A percentile compares a stretch with the other conserved stretches of the same genome.
Evolutionary conservation across 2,888 invertebrate species (phyloP).

Genomic region (Cataglyphis livida): DNA sequence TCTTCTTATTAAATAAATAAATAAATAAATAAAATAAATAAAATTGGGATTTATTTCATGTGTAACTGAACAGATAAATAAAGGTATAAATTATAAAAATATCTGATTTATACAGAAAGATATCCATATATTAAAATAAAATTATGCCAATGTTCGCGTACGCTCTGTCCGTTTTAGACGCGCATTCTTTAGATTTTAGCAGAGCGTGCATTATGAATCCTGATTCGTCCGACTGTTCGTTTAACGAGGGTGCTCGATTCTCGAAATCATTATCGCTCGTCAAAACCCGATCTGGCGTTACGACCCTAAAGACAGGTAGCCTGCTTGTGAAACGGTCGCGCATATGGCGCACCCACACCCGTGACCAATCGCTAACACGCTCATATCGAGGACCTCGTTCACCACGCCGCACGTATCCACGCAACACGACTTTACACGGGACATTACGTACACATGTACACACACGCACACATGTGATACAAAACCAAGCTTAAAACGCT

Average conservation of each 20-base stretch:
- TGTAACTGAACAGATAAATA: not conserved
- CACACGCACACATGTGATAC: not conserved
- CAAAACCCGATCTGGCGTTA: slow-evolving; percentile 55
- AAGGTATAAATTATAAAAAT: not conserved
- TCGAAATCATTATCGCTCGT: slow-evolving; percentile 39
- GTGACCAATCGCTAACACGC: slow-evolving; percentile 54
- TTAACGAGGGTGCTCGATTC: slow-evolving; percentile 46
- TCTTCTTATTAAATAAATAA: too few relatives aligned
- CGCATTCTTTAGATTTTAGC: not conserved
- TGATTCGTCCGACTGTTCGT: slow-evolving; percentile 18
- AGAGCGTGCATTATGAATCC: slow-evolving; percentile 21
- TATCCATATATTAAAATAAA: not conserved
- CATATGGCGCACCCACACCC: slow-evolving; percentile 53
- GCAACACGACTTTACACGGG: slow-evolving; percentile 19
- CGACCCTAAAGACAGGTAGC: slow-evolving; percentile 74
- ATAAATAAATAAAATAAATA: too few relatives aligned
- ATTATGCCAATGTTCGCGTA: not conserved
- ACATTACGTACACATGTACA: not conserved
- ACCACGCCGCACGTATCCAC: slow-evolving; percentile 26
- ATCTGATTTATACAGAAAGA: not conserved
- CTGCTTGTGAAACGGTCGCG: slow-evolving; percentile 60
- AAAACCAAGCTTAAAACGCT: slow-evolving; percentile 38
- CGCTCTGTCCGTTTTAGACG: not conserved
- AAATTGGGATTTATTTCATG: too few relatives aligned
- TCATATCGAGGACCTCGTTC: slow-evolving; percentile 48